phyloP scores from a whole-genome alignment of 2,113 vertebrate genomes.

The Hyaena hyaena region DNA sequence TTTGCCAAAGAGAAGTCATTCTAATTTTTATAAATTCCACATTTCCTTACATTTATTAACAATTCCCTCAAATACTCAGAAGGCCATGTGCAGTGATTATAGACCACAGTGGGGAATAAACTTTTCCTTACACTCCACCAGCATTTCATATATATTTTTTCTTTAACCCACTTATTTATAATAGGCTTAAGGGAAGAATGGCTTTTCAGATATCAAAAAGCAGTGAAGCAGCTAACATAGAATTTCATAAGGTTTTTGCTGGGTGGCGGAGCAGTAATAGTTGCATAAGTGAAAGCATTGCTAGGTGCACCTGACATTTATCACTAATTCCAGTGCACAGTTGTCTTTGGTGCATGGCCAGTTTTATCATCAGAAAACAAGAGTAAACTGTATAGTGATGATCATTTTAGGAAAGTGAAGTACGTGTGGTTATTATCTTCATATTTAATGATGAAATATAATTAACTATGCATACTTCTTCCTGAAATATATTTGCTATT shows the following conservation, averaged over 20 bases:
- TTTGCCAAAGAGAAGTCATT: not conserved
- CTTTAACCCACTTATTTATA: constrained; percentile 44
- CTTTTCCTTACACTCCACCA: not conserved
- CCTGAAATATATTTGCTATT: not conserved
- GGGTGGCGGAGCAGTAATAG: not conserved
- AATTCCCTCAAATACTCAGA: not conserved
- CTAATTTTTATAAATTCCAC: not conserved
- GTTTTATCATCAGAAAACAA: not conserved
- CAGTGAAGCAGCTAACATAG: not conserved
- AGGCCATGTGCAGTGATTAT: not conserved
- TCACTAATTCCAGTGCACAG: not conserved
- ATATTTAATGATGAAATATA: not conserved
- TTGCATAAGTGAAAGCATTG: not conserved
- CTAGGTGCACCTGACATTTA: not conserved
- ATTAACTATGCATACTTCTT: not conserved
- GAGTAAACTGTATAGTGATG: not conserved
- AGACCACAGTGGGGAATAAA: not conserved
- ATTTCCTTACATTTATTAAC: not conserved
- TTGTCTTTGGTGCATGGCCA: not conserved
- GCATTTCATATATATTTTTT: not conserved
- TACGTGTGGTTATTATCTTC: not conserved
- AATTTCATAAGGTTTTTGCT: constrained; percentile 37
- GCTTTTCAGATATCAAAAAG: constrained; percentile 21
- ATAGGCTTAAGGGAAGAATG: constrained; percentile 44
- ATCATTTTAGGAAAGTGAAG: not conserved